Base-by-base conservation (phyloP, 2,888 invertebrate genomes). In the Drosophila melanocephala region DNA sequence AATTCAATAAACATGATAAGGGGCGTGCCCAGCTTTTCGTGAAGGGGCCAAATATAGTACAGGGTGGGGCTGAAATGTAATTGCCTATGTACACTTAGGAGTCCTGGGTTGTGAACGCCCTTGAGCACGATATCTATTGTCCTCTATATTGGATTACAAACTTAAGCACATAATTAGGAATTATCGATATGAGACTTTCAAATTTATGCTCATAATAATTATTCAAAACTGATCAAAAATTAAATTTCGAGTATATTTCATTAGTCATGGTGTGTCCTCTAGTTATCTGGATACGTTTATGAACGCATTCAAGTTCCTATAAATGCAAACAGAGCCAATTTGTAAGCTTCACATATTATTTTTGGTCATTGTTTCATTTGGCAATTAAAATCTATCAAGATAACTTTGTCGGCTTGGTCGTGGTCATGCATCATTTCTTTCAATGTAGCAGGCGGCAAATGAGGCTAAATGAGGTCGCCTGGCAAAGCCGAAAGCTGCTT, bases 401-500 rank as follows among this genome's bases (percentile, higher is more conserved):
- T 47, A 26, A 47, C 26, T 26, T 16, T 47, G 16, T 9, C 16
- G 26, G 16, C 28, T 28, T 19, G 28, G 51, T 30, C 28, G 5
- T 30, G 28, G 19, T 10, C 28, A 51, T 51, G 51, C 28, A 51
- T 26, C 10, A 33, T 35, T 57, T 57, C 42, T 32, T 32, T 44
- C 44, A 47, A 44, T 58, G 62, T 50, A 52, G 26, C 59, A 42
- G 47, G 22, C 59, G 60, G 42, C 51, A 69, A 78, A 78, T 75
- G 58, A 70, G 79, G 69, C 56, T 64, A 79, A 78, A 70, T 66
- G 59, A 55, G 72, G 79, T 66, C 80, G 66, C 55, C 58, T 32
- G 66, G 61, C 62, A 67, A 71, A 66, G 57, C 66, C 69, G 10
- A 83, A 86, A 81, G 81, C 87, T 78, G 83, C 83, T 83, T 83